These are phyloP conservation scores for Cepaea nemoralis DNA, from an alignment of 1,140 invertebrate species.

Conservation along the genomic window DNA sequence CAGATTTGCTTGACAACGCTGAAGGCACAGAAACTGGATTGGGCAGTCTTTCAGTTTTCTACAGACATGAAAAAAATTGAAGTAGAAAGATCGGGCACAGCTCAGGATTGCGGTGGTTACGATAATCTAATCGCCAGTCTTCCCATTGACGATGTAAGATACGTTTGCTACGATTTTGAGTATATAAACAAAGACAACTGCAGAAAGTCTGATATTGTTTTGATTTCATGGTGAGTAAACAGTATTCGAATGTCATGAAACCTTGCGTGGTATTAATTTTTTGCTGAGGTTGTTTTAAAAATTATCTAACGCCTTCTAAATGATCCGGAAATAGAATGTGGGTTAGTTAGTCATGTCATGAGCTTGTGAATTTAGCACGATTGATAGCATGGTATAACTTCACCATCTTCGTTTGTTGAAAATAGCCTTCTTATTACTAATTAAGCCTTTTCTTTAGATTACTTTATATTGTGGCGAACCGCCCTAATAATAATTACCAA, in stretches of 20 bases:
- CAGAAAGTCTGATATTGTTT: constrained; percentile 20
- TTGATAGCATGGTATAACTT: too few relatives aligned
- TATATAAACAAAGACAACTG: constrained; percentile 21
- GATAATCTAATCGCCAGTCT: constrained; percentile 18
- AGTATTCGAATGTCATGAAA: neutral
- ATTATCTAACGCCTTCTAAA: too few relatives aligned
- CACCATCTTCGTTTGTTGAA: too few relatives aligned
- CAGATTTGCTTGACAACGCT: neutral
- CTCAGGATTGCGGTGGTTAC: neutral
- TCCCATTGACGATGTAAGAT: constrained; percentile 28
- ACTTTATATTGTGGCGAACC: too few relatives aligned
- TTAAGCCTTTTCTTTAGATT: too few relatives aligned
- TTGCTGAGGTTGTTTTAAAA: neutral
- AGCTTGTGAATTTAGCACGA: too few relatives aligned
- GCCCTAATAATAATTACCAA: too few relatives aligned
- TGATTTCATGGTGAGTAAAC: constrained; percentile 34
- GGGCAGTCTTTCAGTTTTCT: constrained; percentile 22
- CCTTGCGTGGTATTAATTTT: too few relatives aligned
- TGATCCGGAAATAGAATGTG: constrained; percentile 25
- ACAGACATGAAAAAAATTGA: neutral
- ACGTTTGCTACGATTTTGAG: constrained; percentile 32
- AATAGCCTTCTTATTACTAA: too few relatives aligned
- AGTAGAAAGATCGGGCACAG: neutral
- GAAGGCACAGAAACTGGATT: constrained; percentile 8
- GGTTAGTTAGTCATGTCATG: too few relatives aligned